Evolutionary conservation across 1,140 invertebrate species (phyloP).

Genomic region (Brachionus koreanus): DNA sequence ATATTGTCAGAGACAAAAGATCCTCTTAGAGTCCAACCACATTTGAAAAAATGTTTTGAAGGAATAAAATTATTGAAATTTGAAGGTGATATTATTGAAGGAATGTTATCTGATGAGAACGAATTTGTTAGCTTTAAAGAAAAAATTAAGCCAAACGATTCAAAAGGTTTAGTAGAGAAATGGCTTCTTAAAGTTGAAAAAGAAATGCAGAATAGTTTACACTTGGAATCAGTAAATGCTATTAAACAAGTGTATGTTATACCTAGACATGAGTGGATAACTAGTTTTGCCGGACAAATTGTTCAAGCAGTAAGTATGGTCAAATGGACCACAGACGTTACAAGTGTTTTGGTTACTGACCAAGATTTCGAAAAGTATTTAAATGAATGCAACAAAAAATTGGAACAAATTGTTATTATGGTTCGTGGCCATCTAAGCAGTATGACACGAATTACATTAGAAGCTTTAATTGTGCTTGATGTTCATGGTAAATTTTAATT

Average conservation of each 20-base stretch:
- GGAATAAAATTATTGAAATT: slow-evolving; percentile 64
- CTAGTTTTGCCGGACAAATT: slow-evolving; percentile 65
- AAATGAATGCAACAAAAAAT: slow-evolving; percentile 54
- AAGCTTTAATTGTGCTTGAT: slow-evolving; percentile 59
- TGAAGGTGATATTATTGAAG: slow-evolving; percentile 73
- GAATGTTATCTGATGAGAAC: slow-evolving; percentile 75
- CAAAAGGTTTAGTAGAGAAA: slow-evolving; percentile 62
- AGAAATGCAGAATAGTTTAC: slow-evolving; percentile 56
- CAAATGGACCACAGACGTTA: neutral
- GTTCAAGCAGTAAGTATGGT: slow-evolving; percentile 64
- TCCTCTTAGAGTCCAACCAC: slow-evolving; percentile 82
- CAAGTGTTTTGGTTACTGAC: slow-evolving; percentile 49
- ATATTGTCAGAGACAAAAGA: slow-evolving; percentile 92
- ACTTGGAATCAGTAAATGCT: slow-evolving; percentile 51
- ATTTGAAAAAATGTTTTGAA: slow-evolving; percentile 62
- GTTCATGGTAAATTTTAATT: slow-evolving; percentile 56
- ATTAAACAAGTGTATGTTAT: slow-evolving; percentile 50
- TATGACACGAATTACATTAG: slow-evolving; percentile 55
- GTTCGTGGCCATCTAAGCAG: slow-evolving; percentile 57
- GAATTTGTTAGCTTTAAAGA: slow-evolving; percentile 74
- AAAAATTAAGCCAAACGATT: slow-evolving; percentile 77
- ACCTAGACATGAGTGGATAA: slow-evolving; percentile 67
- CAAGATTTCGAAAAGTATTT: slow-evolving; percentile 50
- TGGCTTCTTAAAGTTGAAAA: slow-evolving; percentile 59
- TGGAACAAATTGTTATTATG: slow-evolving; percentile 57